Conservation (phyloP, 2,888 invertebrate genomes). For the Plebejus anna region DNA sequence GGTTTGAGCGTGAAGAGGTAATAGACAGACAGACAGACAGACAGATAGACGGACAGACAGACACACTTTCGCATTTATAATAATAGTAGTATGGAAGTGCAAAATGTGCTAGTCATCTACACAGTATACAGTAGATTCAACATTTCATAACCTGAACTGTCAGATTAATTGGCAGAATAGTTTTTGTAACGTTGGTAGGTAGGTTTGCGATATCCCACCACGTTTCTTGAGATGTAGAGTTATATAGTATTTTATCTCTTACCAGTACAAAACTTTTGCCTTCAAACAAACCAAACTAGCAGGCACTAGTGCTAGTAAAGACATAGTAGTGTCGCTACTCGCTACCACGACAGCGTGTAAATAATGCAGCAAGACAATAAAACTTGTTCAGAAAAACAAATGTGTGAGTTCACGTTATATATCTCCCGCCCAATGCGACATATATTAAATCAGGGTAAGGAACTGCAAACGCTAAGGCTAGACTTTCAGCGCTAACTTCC, state of each 20-base stretch:
- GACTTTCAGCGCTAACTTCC: conserved; percentile 12
- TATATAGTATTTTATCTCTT: neutral
- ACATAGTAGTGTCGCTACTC: neutral
- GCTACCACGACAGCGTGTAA: conserved; percentile 1
- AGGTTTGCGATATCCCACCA: too few relatives aligned
- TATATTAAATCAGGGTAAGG: conserved; percentile 26
- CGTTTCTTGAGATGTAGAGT: neutral
- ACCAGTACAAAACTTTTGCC: neutral
- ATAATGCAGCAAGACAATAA: conserved; percentile 15
- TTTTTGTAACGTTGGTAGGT: neutral
- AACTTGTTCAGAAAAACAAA: conserved; percentile 25
- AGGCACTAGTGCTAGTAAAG: neutral
- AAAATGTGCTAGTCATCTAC: too few relatives aligned
- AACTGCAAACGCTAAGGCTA: neutral
- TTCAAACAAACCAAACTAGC: neutral
- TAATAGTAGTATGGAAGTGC: too few relatives aligned
- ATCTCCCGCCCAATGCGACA: conserved; percentile 19
- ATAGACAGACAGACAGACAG: too few relatives aligned
- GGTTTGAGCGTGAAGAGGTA: too few relatives aligned
- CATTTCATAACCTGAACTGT: neutral
- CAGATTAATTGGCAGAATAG: neutral
- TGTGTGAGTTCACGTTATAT: conserved; percentile 16
- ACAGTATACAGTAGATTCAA: too few relatives aligned
- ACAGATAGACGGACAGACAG: too few relatives aligned
- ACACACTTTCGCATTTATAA: too few relatives aligned